Evolutionary conservation across 2,888 invertebrate genomes (phyloP).

Genomic region (Lottia scabra): DNA sequence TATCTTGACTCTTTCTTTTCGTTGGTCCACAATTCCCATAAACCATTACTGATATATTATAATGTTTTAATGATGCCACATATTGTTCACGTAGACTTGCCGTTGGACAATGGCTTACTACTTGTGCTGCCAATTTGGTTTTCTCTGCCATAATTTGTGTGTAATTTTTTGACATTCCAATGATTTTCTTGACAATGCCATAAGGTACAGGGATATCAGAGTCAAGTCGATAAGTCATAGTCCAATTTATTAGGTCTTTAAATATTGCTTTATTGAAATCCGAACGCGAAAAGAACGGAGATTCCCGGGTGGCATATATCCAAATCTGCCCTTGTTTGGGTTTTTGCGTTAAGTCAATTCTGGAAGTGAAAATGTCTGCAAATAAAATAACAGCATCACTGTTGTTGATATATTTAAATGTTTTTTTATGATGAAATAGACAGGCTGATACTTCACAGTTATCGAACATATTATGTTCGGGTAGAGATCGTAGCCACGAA

Average conservation of each 20-base stretch:
- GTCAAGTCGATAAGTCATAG: constrained; percentile 17
- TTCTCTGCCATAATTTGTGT: constrained; percentile 20
- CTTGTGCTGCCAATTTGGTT: constrained; percentile 37
- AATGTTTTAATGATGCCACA: constrained; percentile 25
- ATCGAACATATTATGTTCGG: not conserved
- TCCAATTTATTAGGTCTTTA: constrained; percentile 19
- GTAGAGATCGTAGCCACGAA: not conserved
- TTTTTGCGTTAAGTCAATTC: not conserved
- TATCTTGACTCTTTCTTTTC: not conserved
- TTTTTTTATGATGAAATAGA: not conserved
- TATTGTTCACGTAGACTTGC: constrained; percentile 33
- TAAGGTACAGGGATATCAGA: constrained; percentile 15
- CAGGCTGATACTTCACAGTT: not conserved
- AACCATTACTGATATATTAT: constrained; percentile 33
- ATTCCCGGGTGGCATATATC: constrained; percentile 1
- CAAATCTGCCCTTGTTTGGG: not conserved
- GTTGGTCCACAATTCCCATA: constrained; percentile 36
- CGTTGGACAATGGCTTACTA: constrained; percentile 42
- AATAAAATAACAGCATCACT: not conserved
- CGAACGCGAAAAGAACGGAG: not conserved
- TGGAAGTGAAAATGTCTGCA: not conserved
- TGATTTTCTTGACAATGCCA: not conserved
- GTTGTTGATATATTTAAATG: not conserved
- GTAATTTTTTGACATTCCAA: constrained; percentile 6
- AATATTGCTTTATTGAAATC: not conserved